Evolutionary conservation across 2,888 invertebrate genomes (phyloP).

Genomic region (Chesias legatella): DNA sequence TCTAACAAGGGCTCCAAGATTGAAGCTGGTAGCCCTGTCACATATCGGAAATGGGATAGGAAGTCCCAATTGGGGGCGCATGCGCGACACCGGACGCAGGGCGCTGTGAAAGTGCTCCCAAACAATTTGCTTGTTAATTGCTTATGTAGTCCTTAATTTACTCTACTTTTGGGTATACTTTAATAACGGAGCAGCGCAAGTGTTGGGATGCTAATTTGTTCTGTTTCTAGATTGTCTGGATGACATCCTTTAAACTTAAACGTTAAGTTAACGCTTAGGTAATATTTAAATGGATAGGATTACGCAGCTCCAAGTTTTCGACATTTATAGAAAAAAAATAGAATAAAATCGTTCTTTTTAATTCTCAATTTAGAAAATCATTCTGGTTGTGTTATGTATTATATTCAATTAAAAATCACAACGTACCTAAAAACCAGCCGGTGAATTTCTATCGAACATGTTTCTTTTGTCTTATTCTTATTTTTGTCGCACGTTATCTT

Average conservation of each 20-base stretch:
- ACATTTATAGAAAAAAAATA: too few species aligned
- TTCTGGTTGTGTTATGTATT: too few species aligned
- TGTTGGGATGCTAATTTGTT: conserved; percentile 8
- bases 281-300: too few species aligned
- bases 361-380: too few species aligned
- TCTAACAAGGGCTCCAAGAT: conserved; percentile 22
- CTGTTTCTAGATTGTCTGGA: background rate
- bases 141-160: conserved; percentile 26
- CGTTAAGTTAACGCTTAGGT: too few species aligned
- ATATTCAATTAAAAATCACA: too few species aligned
- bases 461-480: too few species aligned
- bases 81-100: conserved; percentile 67
- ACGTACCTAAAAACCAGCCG: too few species aligned
- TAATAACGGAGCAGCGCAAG: conserved; percentile 7
- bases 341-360: too few species aligned
- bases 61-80: conserved; percentile 79
- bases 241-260: background rate
- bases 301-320: too few species aligned
- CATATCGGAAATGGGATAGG: conserved; percentile 76
- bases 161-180: conserved; percentile 20
- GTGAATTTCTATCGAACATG: too few species aligned
- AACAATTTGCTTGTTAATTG: conserved; percentile 61
- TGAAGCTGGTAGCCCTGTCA: conserved; percentile 28
- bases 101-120: conserved; percentile 66
- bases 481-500: background rate